Evolutionary conservation across 2,888 invertebrate genomes (phyloP), one percentile per base, ranked within the genome.

Genomic region (Sphaerophoria taeniata): DNA sequence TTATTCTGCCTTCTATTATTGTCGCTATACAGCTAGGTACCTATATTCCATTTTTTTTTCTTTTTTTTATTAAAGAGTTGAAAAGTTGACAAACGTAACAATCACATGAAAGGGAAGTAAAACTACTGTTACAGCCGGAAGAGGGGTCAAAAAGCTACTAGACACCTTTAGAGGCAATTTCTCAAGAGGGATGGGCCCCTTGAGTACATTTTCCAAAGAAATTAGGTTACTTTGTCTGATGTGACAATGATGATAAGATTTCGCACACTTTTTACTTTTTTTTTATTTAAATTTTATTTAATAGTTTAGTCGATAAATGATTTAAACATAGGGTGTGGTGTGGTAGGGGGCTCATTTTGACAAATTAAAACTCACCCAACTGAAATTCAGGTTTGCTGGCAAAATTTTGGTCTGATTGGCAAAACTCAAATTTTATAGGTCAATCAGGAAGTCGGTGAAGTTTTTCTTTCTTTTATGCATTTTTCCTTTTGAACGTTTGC

Each of bases 61-160:
- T 36, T 51, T 60, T 60, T 47, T 63, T 49, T 24, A 24, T 24
- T 2, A 24, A 24, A 24, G 24, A 24, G 12, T 49, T n/a, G 24
- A 39, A 70, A 61, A 77, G 49, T 56, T 69, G 77, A 63, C 72
- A 73, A 69, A 69, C 51, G 73, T 73, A 69, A 63, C 45, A 47
- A 73, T 77, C 67, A 51, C 36, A 76, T 69, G 61, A 80, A 69
- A 77, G 80, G 70, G 76, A 80, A 77, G 69, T 70, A 53, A 81
- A 81, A 72, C 70, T 72, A 45, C 47, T 65, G 34, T 49, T 65
- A 43, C 31, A 24, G 24, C 24, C 24, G 34, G 65, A 77, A 65
- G 76, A 45, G 85, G 76, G 85, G 80, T 85, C 76, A 85, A 85
- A 84, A 85, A 85, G 85, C 80, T 85, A 85, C 80, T 85, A 80